Base-by-base conservation (phyloP, 2,113 vertebrate genomes). In the Sapayoa aenigma region DNA sequence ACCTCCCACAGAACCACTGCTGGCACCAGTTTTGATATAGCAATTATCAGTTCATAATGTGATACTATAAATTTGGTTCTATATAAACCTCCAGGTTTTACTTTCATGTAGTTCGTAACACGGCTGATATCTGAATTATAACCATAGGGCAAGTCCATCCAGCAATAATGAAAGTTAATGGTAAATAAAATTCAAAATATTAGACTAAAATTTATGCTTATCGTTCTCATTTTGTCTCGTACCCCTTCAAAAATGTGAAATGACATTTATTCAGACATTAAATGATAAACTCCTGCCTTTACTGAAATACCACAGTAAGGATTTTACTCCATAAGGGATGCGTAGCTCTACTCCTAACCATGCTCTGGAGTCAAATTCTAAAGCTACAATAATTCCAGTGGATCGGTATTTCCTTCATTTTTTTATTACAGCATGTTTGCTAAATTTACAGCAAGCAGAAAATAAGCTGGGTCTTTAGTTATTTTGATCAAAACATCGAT, bases 381-480 rank as follows among this genome's bases (percentile, higher is more conserved):
- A 94, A 95, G 97, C 97, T 98, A 96, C 97, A 98, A 98, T 97
- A 98, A 98, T 97, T 98, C 97, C 97, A 98, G 95, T 97, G 98
- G 97, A 95, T 98, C 98, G 84, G 97, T 96, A 98, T 97, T 98
- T 98, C 97, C 97, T 98, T 98, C 97, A 98, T 98, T 98, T 98
- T 98, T 98, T 98, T 98, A 98, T 98, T 98, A 97, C 95, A 98
- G 97, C 97, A 98, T 97, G 96, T 98, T 97, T 98, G 98, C 98
- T 98, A 98, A 97, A 98, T 98, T 98, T 98, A 98, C 98, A 98
- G 98, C 98, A 98, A 98, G 98, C 98, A 98, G 97, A 98, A 97
- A 98, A 98, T 98, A 98, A 98, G 96, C 93, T 98, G 97, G 97
- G 97, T 98, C 97, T 97, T 91, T 93, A 82, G 97, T 97, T 95